Evolutionary conservation across 2,888 invertebrate genomes (phyloP).

Genomic region (Orthosia incerta): DNA sequence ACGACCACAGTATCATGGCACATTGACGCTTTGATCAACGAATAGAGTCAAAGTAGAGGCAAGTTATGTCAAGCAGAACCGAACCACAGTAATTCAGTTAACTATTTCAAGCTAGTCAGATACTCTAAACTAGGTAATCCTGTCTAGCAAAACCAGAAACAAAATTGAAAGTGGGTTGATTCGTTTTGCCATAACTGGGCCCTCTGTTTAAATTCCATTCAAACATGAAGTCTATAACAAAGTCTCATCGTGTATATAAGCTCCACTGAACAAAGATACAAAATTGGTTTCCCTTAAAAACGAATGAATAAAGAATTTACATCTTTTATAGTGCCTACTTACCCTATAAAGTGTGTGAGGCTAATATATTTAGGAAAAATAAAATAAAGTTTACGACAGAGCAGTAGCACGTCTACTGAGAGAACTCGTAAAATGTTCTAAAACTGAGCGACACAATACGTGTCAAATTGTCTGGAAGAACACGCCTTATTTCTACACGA

Average conservation of each 20-base stretch:
- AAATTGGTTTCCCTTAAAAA: conserved; percentile 1
- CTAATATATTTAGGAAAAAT: conserved; percentile 48
- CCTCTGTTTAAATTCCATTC: not conserved
- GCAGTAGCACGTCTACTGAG: conserved; percentile 35
- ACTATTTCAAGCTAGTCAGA: not conserved
- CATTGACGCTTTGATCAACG: not conserved
- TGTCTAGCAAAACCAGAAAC: not conserved
- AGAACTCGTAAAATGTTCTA: conserved; percentile 35
- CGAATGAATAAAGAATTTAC: conserved; percentile 24
- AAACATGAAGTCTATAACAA: not conserved
- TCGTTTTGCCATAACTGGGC: not conserved
- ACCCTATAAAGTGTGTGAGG: conserved; percentile 7
- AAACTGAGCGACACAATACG: conserved; percentile 30
- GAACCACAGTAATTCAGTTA: not conserved
- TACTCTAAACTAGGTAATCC: not conserved
- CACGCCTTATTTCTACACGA: conserved; percentile 16
- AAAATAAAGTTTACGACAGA: conserved; percentile 50
- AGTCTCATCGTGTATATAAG: not conserved
- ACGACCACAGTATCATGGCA: conserved; percentile 13
- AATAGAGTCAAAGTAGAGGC: not conserved
- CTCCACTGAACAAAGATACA: not conserved
- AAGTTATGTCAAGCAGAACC: not conserved
- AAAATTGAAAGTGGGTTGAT: not conserved
- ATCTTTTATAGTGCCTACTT: conserved; percentile 11
- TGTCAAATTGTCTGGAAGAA: conserved; percentile 23